Conservation (phyloP, 2,797 vertebrate species). For the Acanthornis magna region DNA sequence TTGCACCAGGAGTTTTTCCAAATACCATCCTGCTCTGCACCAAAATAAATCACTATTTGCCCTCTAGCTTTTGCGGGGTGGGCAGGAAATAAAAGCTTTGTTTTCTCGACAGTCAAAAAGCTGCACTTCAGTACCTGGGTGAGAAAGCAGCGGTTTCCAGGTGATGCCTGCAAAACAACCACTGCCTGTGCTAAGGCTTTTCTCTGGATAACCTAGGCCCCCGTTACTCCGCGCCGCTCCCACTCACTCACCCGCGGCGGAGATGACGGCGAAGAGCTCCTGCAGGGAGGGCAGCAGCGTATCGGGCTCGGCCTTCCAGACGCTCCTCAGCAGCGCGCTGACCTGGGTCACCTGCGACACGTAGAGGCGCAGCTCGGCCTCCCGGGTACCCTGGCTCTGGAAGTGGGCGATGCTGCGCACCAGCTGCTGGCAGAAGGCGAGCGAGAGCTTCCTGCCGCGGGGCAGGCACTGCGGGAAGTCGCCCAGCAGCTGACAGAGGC, state of each 20-base stretch:
- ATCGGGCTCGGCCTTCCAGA: constrained; percentile 93
- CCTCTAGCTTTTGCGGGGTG: rapidly evolving
- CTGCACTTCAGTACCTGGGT: rapidly evolving
- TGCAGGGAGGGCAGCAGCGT: constrained; percentile 92
- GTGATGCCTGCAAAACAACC: rapidly evolving
- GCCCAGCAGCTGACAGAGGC: constrained; percentile 86
- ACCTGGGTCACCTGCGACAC: constrained; percentile 93
- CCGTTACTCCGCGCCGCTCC: rapidly evolving
- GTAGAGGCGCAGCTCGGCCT: constrained; percentile 90
- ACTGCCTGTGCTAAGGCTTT: rapidly evolving
- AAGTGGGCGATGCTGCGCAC: constrained; percentile 95
- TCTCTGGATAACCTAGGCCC: rapidly evolving
- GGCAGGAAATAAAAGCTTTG: not conserved
- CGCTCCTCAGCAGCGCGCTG: constrained; percentile 88
- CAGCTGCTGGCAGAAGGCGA: constrained; percentile 95
- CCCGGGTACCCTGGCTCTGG: constrained; percentile 84
- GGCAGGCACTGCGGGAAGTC: constrained; percentile 97
- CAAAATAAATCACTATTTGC: no score
- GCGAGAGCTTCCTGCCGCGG: constrained; percentile 82
- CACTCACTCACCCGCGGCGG: constrained; percentile 92
- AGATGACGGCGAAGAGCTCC: constrained; percentile 95
- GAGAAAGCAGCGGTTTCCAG: not conserved
- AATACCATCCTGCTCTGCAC: rapidly evolving
- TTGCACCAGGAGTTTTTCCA: rapidly evolving
- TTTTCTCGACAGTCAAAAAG: rapidly evolving